phyloP scores from a whole-genome alignment of 1,140 invertebrate genomes.

The Dendroctonus ponderosae region DNA sequence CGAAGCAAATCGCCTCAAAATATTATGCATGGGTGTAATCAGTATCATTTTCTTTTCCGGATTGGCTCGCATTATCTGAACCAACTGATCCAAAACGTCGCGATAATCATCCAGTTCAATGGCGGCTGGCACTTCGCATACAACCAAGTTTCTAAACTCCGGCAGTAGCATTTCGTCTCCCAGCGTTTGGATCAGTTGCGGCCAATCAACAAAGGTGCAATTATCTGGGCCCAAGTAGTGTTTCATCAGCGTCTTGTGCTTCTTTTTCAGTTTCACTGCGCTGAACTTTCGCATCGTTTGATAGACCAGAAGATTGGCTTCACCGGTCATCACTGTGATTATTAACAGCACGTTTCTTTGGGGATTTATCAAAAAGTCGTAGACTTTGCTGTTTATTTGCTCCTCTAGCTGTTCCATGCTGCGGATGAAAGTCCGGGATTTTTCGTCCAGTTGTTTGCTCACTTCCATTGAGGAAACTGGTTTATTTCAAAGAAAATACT shows the following conservation, averaged over 20 bases:
- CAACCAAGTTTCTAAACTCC: conserved; percentile 5
- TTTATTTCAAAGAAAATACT: too few relatives aligned
- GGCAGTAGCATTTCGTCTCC: neutral
- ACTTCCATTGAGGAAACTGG: too few relatives aligned
- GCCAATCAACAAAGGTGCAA: conserved; percentile 9
- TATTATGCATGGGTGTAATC: neutral
- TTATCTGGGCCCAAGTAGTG: conserved; percentile 7
- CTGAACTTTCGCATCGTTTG: conserved; percentile 2
- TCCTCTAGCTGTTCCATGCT: conserved; percentile 9
- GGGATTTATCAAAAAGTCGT: conserved; percentile 3
- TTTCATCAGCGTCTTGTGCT: neutral
- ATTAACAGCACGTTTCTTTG: conserved; percentile 4
- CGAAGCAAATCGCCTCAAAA: conserved; percentile 4
- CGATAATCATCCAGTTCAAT: conserved; percentile 1
- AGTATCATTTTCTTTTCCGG: conserved; percentile 5
- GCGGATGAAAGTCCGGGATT: neutral
- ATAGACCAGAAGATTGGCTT: conserved; percentile 9
- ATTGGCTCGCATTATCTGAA: neutral
- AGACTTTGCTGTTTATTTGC: neutral
- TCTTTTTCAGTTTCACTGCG: neutral
- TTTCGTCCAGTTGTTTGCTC: neutral
- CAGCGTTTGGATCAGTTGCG: conserved; percentile 3
- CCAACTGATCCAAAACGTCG: neutral
- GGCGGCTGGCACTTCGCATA: conserved; percentile 9
- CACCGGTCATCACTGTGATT: conserved; percentile 10